Base-by-base conservation (phyloP, 1,140 invertebrate species). In the Caenorhabditis remanei region DNA sequence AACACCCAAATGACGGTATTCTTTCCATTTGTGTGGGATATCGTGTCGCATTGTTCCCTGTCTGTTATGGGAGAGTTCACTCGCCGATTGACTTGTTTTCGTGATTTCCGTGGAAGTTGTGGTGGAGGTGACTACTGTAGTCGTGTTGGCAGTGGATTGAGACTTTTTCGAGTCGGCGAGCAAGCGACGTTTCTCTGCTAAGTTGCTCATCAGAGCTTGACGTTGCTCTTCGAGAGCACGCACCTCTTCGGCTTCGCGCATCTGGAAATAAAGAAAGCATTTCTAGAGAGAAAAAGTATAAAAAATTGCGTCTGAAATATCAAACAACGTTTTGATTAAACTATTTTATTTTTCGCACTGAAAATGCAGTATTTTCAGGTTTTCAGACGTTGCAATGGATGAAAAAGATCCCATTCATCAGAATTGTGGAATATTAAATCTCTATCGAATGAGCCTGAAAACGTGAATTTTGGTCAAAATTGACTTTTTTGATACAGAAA, bases 1-100 rank as follows among this genome's bases (percentile, higher is more conserved):
- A 5, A 87, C 58, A 11, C 63, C 46, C 7, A 86, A 19, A 43
- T 85, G 71, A n/a, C 86, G 86, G 48, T 65, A 55, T 4, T 75
- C 84, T 14, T 87, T 87, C 87, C 87, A 87, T 40, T 84, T 87
- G 79, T 87, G 87, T 41, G 87, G 87, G 85, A 87, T 87, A 19
- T 87, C 87, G 41, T 87, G 87, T 9, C 87, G 41, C 87, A 87
- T 87, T n/a, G 84, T 87, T 56, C 84, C 87, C 4, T 21, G 21
- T 8, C 19, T 13, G 32, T 32, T 32, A 19, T 41, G 21, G n/a
- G 63, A 21, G 21, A 84, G 41, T 41, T 84, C 55, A 24, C 40
- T 83, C 4, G 61, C 85, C 19, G 85, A 56, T 85, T 50, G 67
- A 65, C 65, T 46, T 43, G 84, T 32, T 32, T 85, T 50, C 4